Evolutionary conservation across 2,888 invertebrate species (phyloP).

Genomic region (Pediacus dermestoides): DNA sequence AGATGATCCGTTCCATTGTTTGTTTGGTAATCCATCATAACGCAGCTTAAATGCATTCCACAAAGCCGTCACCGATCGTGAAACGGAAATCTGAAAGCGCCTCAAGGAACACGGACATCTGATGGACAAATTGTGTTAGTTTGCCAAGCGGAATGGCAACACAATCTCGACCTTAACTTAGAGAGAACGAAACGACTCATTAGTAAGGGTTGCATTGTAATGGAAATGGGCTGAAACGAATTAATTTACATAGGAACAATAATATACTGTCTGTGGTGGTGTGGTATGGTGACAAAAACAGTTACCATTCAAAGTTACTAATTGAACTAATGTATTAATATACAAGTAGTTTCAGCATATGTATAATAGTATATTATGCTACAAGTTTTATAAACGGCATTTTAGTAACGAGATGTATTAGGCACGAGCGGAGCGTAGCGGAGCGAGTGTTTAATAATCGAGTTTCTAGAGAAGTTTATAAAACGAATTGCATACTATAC

Average conservation of each 20-base stretch:
- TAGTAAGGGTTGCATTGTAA: slow-evolving; percentile 5
- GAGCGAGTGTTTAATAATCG: too few species aligned
- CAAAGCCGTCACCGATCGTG: slow-evolving; percentile 27
- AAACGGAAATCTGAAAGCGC: slow-evolving; percentile 37
- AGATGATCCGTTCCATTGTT: slow-evolving; percentile 38
- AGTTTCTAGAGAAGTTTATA: too few species aligned
- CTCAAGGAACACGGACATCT: slow-evolving; percentile 38
- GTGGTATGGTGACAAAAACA: too few species aligned
- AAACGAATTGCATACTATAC: too few species aligned
- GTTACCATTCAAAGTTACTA: too few species aligned
- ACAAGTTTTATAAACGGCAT: too few species aligned
- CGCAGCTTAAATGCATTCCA: slow-evolving; percentile 35
- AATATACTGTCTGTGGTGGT: neutral
- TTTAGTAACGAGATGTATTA: too few species aligned
- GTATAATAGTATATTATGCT: too few species aligned
- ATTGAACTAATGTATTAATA: too few species aligned
- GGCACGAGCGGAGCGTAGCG: too few species aligned
- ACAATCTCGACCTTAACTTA: slow-evolving; percentile 5
- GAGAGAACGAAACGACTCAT: neutral
- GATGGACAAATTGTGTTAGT: slow-evolving; percentile 44
- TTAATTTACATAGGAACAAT: slow-evolving; percentile 6
- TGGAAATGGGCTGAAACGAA: slow-evolving; percentile 5
- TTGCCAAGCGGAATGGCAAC: slow-evolving; percentile 27
- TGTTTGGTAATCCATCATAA: slow-evolving; percentile 41
- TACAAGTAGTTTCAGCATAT: too few species aligned